Evolutionary conservation across 2,797 vertebrate genomes (phyloP), one percentile per base, ranked within the genome.

Genomic region (Syngnathus acus): DNA sequence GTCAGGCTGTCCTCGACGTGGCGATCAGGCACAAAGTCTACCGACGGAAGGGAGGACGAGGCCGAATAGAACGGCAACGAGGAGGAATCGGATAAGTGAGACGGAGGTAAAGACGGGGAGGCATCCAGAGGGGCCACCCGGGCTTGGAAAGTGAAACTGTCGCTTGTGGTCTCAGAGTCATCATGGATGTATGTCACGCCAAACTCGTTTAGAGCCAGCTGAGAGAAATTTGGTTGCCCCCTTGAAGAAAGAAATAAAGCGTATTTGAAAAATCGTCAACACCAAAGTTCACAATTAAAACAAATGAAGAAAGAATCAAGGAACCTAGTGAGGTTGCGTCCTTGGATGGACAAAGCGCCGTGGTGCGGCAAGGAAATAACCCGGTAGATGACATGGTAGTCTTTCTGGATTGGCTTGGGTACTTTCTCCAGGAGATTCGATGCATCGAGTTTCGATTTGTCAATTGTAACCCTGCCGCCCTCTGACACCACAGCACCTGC

Each of bases 161-260:
- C 96, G 0, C 69, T 79, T 0, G 84, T 85, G 0, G 92, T 94
- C 83, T 96, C 96, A 0, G 94, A 96, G 88, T 94, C 87, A 72
- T 97, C 93, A 0, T 96, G 95, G 58, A 92, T 0, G 23, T 96
- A 96, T 0, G 78, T 82, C 70, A 96, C 83, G 76, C 94, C 94
- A 67, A 91, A 91, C 72, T 89, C 92, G 84, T 93, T 93, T 17
- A 97, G 77, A 42, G 89, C 78, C 11, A 86, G 79, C 6, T 97
- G 95, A 9, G 94, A 95, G 75, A 97, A 96, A 71, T 90, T 86
- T 62, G 90, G 87, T 21, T 92, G 91, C 72, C 89, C 91, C 69
- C 87, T 89, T 75, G 61, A 10, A 67, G 68, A 53, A 70, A 9
- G 68, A 39, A 4, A 70, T 32, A 55, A 61, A 3, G 6, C 32